These are phyloP conservation scores for Peromyscus aztecus DNA, from an alignment of 2,797 vertebrate genomes.

Conservation along the genomic window DNA sequence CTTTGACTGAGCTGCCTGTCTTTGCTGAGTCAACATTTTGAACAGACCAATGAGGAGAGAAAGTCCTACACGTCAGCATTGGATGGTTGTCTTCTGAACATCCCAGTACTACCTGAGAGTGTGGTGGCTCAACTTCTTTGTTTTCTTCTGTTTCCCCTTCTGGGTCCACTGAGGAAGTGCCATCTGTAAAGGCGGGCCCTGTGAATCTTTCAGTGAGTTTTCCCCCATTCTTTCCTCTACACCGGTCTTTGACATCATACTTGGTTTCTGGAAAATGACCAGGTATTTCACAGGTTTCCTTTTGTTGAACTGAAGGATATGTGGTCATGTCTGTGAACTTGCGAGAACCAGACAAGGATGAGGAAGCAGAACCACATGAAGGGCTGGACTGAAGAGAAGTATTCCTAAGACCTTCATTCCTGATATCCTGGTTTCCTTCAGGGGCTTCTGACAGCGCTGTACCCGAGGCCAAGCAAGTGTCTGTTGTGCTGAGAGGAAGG, in stretches of 20 bases:
- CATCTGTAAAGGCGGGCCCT: fast-evolving
- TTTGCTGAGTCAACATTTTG: not conserved
- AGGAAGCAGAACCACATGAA: not conserved
- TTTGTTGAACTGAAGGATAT: not conserved
- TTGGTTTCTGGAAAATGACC: constrained; percentile 31
- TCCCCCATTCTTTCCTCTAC: not conserved
- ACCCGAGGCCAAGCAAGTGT: fast-evolving
- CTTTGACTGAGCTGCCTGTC: not conserved
- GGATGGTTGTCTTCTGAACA: fast-evolving
- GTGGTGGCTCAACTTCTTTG: not conserved
- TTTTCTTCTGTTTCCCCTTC: constrained; percentile 71
- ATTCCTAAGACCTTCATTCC: not conserved
- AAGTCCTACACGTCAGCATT: fast-evolving
- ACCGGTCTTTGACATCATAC: constrained; percentile 61
- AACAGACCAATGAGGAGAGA: not conserved
- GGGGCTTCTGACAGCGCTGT: not conserved
- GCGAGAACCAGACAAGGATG: not conserved
- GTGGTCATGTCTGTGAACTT: not conserved
- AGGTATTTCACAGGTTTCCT: constrained; percentile 70
- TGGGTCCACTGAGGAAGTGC: fast-evolving
- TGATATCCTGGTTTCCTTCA: not conserved
- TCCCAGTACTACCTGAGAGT: fast-evolving
- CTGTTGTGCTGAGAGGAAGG: not conserved
- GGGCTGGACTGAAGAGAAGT: not conserved
- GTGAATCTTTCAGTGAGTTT: not conserved